A percentile compares a stretch with the other conserved stretches of the same genome.
Evolutionary conservation across 53 echinoderm and acorn worm species (phyloP).

Genomic region (Echinarachnius parma): DNA sequence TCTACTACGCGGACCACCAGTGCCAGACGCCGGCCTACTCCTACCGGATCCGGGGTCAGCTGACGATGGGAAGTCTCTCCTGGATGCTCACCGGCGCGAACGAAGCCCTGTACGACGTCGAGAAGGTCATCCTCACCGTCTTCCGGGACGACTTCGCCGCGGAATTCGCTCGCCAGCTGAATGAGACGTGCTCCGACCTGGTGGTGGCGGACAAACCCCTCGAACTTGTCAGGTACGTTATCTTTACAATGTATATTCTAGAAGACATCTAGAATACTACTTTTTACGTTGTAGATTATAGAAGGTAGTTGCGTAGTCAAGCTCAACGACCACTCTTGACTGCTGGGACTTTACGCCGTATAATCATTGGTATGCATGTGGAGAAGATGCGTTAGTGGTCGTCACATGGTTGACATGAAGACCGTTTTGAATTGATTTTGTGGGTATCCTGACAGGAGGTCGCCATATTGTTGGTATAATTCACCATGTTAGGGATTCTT

Average conservation of each 20-base stretch:
- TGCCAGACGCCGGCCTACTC: conserved; percentile 85
- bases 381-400: too few species aligned
- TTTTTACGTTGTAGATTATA: too few species aligned
- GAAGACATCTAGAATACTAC: too few species aligned
- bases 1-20: conserved; percentile 86
- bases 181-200: conserved; percentile 64
- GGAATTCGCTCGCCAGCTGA: conserved; percentile 47
- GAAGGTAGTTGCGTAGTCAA: too few species aligned
- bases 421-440: too few species aligned
- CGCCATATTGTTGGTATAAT: too few species aligned
- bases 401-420: too few species aligned
- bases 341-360: too few species aligned
- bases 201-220: conserved; percentile 40
- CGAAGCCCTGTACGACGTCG: conserved; percentile 72
- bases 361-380: too few species aligned
- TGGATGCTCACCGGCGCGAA: conserved; percentile 60
- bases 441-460: too few species aligned
- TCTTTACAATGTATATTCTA: background rate
- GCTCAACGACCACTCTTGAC: too few species aligned
- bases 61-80: conserved; percentile 51
- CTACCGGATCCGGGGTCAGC: conserved; percentile 65
- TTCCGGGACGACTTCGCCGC: conserved; percentile 56
- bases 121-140: conserved; percentile 71
- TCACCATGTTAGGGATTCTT: too few species aligned
- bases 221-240: conserved; percentile 15